Evolutionary conservation across 2,888 invertebrate species (phyloP).

Genomic region (Lathronympha strigana): DNA sequence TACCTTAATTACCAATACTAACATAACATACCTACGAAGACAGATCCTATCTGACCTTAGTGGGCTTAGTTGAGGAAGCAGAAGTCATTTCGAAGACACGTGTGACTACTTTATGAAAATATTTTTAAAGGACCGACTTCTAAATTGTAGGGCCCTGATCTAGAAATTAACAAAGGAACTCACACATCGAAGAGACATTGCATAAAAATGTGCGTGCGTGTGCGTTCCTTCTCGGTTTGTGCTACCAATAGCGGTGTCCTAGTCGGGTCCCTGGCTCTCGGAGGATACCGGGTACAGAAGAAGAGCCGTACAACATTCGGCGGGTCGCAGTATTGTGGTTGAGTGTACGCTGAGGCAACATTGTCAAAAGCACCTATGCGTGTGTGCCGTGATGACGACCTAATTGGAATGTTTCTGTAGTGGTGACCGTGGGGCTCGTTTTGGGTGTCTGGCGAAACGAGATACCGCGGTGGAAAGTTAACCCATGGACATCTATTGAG

Average conservation of each 20-base stretch:
- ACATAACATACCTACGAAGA: neutral
- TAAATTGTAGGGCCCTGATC: conserved; percentile 41
- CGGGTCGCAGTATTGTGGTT: conserved; percentile 46
- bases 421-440: conserved; percentile 50
- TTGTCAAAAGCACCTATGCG: conserved; percentile 47
- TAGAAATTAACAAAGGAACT: conserved; percentile 44
- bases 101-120: conserved; percentile 10
- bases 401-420: conserved; percentile 48
- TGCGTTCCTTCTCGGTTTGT: conserved; percentile 41
- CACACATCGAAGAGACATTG: conserved; percentile 37
- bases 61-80: no score
- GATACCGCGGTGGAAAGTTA: conserved; percentile 45
- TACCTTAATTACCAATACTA: no score
- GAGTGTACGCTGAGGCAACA: conserved; percentile 44
- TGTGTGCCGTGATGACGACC: conserved; percentile 45
- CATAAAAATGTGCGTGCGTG: conserved; percentile 39
- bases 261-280: conserved; percentile 13
- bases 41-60: no score
- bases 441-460: conserved; percentile 46
- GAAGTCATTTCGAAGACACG: neutral
- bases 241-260: conserved; percentile 16
- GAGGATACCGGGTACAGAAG: conserved; percentile 13
- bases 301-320: conserved; percentile 35
- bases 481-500: conserved; percentile 23
- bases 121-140: conserved; percentile 16